A percentile compares a stretch with the other conserved stretches of the same genome.
These are phyloP conservation scores for Rhopilema esculentum DNA, from an alignment of 30 jellyfish, hydroid and myxozoan species.

Conservation along the genomic window DNA sequence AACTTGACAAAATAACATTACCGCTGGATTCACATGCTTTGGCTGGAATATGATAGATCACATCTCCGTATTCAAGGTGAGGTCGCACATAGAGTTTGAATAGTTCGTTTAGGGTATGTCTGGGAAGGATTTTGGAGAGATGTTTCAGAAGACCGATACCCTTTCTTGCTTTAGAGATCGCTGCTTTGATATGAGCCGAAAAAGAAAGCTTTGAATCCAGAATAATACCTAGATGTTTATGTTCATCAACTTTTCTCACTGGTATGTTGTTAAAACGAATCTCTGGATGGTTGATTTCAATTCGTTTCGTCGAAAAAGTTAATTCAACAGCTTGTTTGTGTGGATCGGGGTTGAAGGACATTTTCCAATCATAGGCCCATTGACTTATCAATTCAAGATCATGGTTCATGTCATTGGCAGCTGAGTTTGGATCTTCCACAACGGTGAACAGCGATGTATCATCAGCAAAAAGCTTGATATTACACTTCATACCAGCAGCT, in stretches of 20 bases:
- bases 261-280: slow-evolving; percentile 46
- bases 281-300: slow-evolving; percentile 31
- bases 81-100: slow-evolving; percentile 67
- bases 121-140: slow-evolving; percentile 78
- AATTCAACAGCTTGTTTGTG: slow-evolving; percentile 52
- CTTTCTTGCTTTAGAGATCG: slow-evolving; percentile 59
- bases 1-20: slow-evolving; percentile 20
- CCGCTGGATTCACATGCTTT: slow-evolving; percentile 49
- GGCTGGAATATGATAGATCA: slow-evolving; percentile 65
- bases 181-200: slow-evolving; percentile 48
- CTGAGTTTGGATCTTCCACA: slow-evolving; percentile 55
- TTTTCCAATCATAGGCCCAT: slow-evolving; percentile 70
- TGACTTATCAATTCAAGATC: slow-evolving; percentile 41
- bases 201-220: slow-evolving; percentile 50
- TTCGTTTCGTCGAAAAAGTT: slow-evolving; percentile 32
- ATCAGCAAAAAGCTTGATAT: slow-evolving; percentile 55
- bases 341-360: slow-evolving; percentile 72
- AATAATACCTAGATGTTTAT: slow-evolving; percentile 50
- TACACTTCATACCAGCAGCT: slow-evolving; percentile 52
- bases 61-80: slow-evolving; percentile 74
- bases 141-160: slow-evolving; percentile 74
- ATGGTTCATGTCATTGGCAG: slow-evolving; percentile 70
- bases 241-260: slow-evolving; percentile 23
- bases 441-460: slow-evolving; percentile 62
- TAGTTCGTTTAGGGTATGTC: slow-evolving; percentile 62